phyloP scores from a whole-genome alignment of 2,797 vertebrate species.

The Galaxias olidus region DNA sequence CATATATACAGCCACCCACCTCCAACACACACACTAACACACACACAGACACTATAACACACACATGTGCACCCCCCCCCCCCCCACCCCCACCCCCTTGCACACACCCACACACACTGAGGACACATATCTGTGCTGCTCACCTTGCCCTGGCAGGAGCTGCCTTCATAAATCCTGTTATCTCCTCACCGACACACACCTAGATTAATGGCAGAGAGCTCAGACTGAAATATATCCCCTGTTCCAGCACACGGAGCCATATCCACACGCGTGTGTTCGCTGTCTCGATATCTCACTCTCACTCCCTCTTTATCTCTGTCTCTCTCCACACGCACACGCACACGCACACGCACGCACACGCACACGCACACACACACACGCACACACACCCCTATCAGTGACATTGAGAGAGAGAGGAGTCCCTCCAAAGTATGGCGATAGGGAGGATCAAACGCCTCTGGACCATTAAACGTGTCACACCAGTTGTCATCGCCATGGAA shows the following conservation, averaged over 20 bases:
- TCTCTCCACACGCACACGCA: constrained; percentile 14
- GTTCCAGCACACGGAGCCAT: constrained; percentile 27
- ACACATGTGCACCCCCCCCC: too few species aligned
- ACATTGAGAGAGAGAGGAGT: neutral
- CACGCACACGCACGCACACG: neutral
- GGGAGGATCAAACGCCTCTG: neutral
- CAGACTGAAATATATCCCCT: constrained; percentile 59
- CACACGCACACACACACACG: constrained; percentile 8
- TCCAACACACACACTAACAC: neutral
- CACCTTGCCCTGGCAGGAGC: constrained; percentile 67
- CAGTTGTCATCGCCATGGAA: neutral
- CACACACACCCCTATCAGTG: too few species aligned
- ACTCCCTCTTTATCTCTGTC: neutral
- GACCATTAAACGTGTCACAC: neutral
- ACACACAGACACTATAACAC: neutral
- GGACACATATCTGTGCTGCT: constrained; percentile 60
- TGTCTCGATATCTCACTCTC: neutral
- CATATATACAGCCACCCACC: neutral
- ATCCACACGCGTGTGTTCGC: neutral
- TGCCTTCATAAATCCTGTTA: constrained; percentile 72
- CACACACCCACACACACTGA: constrained; percentile 18
- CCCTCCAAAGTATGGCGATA: neutral
- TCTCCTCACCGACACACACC: constrained; percentile 62
- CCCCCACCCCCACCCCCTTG: too few species aligned
- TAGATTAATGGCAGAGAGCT: constrained; percentile 57